Percentiles rank a stretch among this genome's conserved stretches.
Evolutionary conservation across 2,888 invertebrate species (phyloP).

Genomic region (Pandemis cinnamomeana): DNA sequence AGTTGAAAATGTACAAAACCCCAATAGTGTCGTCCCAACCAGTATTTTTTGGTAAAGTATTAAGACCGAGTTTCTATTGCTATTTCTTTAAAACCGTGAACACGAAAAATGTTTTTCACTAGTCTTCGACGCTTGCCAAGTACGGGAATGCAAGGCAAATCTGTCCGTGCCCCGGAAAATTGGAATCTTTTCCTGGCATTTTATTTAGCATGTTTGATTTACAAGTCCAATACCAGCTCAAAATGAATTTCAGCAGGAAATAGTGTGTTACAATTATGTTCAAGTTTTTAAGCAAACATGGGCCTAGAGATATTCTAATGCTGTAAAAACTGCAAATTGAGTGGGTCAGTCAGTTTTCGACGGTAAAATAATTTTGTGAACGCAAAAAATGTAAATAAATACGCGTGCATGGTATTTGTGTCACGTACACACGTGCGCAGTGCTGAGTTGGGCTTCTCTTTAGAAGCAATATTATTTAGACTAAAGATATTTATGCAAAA

Average conservation of each 20-base stretch:
- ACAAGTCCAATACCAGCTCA: conserved; percentile 39
- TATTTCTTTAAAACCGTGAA: conserved; percentile 47
- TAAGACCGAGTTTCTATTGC: conserved; percentile 45
- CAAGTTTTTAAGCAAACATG: neutral
- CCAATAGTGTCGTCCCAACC: no score
- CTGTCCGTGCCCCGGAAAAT: conserved; percentile 62
- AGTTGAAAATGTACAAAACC: no score
- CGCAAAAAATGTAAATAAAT: neutral
- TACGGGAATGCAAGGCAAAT: conserved; percentile 59
- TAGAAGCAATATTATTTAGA: no score
- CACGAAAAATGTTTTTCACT: conserved; percentile 58
- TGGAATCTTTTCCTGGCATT: conserved; percentile 59
- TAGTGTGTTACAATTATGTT: neutral
- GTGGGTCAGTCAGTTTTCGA: neutral
- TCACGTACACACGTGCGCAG: no score
- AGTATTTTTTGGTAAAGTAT: conserved; percentile 41
- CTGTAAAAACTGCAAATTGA: neutral
- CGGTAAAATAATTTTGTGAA: neutral
- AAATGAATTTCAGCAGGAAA: conserved; percentile 16
- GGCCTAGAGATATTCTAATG: neutral
- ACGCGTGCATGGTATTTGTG: no score
- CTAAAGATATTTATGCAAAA: neutral
- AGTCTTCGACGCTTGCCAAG: conserved; percentile 61
- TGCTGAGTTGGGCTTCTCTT: no score
- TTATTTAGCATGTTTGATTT: conserved; percentile 54